A percentile compares a stretch with the other conserved stretches of the same genome.
phyloP scores from a whole-genome alignment of 2,113 vertebrate species.

The Elephantulus edwardii region DNA sequence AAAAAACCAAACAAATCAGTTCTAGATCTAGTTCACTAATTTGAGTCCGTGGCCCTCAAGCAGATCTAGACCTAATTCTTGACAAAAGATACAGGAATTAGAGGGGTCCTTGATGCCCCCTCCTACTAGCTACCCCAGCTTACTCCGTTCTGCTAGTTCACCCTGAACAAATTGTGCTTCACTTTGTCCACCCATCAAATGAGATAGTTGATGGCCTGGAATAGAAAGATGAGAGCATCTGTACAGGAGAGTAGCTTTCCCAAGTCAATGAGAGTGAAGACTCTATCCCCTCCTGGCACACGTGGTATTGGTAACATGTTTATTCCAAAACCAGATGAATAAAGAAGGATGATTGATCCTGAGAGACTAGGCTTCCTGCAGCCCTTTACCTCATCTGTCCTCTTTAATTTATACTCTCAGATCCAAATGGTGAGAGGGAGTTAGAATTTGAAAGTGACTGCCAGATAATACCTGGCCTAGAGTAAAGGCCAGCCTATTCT shows the following conservation, averaged over 20 bases:
- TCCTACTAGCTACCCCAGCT: too few species aligned
- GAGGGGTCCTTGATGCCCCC: accelerated
- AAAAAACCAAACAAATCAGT: not conserved
- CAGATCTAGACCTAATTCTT: not conserved
- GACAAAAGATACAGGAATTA: not conserved
- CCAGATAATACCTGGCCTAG: not conserved
- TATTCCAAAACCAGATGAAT: not conserved
- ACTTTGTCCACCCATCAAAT: not conserved
- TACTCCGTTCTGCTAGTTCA: not conserved
- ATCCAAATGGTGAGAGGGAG: not conserved
- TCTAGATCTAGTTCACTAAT: not conserved
- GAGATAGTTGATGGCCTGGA: not conserved
- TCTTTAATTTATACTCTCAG: not conserved
- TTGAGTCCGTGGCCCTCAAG: not conserved
- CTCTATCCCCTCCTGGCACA: not conserved
- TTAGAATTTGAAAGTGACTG: not conserved
- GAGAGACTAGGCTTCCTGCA: not conserved
- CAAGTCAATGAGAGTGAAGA: not conserved
- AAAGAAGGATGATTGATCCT: not conserved
- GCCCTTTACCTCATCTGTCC: not conserved
- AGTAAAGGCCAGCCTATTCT: not conserved
- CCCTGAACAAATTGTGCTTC: not conserved
- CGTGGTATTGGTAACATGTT: not conserved
- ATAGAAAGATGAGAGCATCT: not conserved
- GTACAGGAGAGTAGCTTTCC: not conserved